phyloP scores from a whole-genome alignment of 2,888 invertebrate genomes.

The Sminthurinus aureus region DNA sequence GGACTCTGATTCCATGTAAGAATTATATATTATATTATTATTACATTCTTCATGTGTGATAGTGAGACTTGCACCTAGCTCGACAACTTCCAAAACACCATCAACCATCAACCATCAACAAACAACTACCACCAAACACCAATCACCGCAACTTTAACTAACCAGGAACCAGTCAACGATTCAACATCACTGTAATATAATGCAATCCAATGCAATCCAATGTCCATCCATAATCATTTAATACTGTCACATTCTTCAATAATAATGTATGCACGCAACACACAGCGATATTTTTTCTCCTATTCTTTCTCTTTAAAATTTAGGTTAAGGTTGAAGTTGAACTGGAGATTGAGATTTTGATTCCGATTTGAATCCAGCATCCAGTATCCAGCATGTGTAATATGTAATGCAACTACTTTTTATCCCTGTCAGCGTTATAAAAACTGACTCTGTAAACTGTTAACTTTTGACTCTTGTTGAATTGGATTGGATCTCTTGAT shows the following conservation, averaged over 20 bases:
- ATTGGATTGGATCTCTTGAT: too few relatives aligned
- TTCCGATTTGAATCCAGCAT: too few relatives aligned
- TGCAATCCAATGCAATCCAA: not conserved
- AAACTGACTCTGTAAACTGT: too few relatives aligned
- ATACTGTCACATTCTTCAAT: constrained; percentile 24
- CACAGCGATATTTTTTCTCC: not conserved
- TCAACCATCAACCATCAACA: not conserved
- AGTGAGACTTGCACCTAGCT: not conserved
- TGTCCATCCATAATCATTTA: constrained; percentile 18
- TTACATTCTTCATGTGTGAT: too few relatives aligned
- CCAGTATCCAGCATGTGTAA: too few relatives aligned
- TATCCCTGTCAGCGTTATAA: too few relatives aligned
- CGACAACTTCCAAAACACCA: not conserved
- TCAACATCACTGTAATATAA: not conserved
- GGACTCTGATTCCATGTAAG: too few relatives aligned
- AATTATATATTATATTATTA: too few relatives aligned
- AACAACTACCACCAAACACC: not conserved
- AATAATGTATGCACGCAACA: constrained; percentile 4
- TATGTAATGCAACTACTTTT: too few relatives aligned
- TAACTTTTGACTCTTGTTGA: too few relatives aligned
- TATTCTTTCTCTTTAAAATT: not conserved
- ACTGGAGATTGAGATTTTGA: too few relatives aligned
- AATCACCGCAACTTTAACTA: not conserved
- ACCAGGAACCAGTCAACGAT: not conserved
- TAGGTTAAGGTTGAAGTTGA: not conserved